Base-by-base conservation (phyloP, 2,888 invertebrate species). In the Sicus ferrugineus region DNA sequence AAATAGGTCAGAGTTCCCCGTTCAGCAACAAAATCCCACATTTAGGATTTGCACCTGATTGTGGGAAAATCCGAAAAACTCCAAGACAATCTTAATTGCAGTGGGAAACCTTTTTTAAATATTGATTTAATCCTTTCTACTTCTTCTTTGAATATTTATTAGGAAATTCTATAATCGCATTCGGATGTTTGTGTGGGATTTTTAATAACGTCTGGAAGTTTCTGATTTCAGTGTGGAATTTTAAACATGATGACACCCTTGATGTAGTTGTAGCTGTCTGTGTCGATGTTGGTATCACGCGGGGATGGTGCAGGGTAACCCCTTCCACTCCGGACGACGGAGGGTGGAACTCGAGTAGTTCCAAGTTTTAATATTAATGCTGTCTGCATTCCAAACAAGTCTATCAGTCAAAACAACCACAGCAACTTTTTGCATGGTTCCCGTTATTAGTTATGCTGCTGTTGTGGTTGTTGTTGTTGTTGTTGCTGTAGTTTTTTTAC, bases 341-440 rank as follows among this genome's bases (percentile, higher is more conserved):
- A 4, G 54, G 42, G 58, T n/a, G n/a, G 46, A 46, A 30, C 58
- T 67, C 58, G 58, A 68, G 52, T 52, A 50, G n/a, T 52, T 42
- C 28, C 34, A 68, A 73, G 65, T 70, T 71, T 73, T 74, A 69
- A 74, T 73, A 74, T 71, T 73, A 75, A 75, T 76, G 75, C 82
- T 83, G 82, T 81, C 81, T 77, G 72, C 77, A 74, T 75, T 74
- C 72, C 75, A 79, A 82, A 83, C 81, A 79, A 80, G 80, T 83
- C 80, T 81, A 81, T 81, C 81, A 82, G 80, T 81, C 81, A 83
- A 78, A 77, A 77, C 75, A 75, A 74, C 74, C 73, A 70, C 70
- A 63, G 68, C n/a, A 52, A 64, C 67, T 62, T 69, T 56, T 21
- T 26, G 66, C 67, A 23, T 42, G 48, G 19, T 46, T 63, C 23